phyloP scores from a whole-genome alignment of 2,797 vertebrate genomes.

The Florisuga fusca region DNA sequence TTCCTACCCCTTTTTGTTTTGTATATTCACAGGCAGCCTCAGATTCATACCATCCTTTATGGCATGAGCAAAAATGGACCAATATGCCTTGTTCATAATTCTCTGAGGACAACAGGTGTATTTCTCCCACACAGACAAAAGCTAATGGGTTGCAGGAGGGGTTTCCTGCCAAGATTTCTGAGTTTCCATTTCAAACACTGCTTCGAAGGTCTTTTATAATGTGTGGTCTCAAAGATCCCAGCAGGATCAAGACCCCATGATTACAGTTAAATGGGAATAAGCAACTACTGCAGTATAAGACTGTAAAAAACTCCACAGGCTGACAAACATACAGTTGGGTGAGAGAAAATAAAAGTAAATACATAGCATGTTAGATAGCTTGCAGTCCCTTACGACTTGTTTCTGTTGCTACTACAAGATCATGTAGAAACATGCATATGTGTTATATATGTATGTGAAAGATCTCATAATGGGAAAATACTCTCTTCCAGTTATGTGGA shows the following conservation, averaged over 20 bases:
- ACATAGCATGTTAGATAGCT: neutral
- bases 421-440: neutral
- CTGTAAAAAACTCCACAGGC: neutral
- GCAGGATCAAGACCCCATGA: neutral
- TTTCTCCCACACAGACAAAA: neutral
- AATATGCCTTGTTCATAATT: neutral
- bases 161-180: neutral
- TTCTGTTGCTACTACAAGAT: neutral
- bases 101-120: neutral
- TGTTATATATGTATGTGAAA: fast-evolving
- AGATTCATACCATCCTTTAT: neutral
- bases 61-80: neutral
- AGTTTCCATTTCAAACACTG: neutral
- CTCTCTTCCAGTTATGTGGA: neutral
- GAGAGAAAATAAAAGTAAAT: neutral
- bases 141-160: neutral
- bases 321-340: neutral
- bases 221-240: neutral
- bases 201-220: neutral
- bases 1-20: neutral
- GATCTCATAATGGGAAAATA: neutral
- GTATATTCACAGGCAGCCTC: neutral
- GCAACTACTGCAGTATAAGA: neutral
- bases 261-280: neutral
- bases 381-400: neutral